Evolutionary conservation across 2,797 vertebrate species (phyloP).

Genomic region (Arctocebus calabarensis): DNA sequence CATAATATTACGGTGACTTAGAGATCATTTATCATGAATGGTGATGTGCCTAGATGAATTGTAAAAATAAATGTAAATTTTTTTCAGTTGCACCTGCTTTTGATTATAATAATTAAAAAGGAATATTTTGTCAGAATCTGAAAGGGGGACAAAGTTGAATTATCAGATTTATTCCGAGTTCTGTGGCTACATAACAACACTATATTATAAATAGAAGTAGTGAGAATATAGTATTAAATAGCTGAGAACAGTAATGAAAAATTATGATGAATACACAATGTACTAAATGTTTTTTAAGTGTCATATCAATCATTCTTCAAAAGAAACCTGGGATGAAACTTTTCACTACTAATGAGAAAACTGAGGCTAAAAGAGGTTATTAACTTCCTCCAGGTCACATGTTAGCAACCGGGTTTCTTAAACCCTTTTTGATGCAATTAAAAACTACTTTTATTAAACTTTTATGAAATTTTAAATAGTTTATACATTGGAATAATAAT

Average conservation of each 20-base stretch:
- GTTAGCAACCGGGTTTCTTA: neutral
- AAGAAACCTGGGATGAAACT: neutral
- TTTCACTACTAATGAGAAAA: neutral
- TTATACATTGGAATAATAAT: neutral
- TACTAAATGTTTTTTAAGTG: neutral
- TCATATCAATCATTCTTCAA: conserved; percentile 1
- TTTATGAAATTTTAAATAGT: neutral
- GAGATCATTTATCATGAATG: neutral
- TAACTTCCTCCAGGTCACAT: neutral
- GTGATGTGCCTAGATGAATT: neutral
- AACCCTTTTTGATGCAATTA: neutral
- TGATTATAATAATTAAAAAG: conserved; percentile 18
- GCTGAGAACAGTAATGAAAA: neutral
- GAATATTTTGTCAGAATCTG: neutral
- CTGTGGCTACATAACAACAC: neutral
- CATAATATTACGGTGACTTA: neutral
- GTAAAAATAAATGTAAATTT: neutral
- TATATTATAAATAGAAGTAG: neutral
- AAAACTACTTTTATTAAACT: neutral
- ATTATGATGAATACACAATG: neutral
- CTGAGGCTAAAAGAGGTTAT: neutral
- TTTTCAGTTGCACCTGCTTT: conserved; percentile 30
- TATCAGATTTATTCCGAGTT: neutral
- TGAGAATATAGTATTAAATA: neutral
- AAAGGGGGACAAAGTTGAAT: neutral